Evolutionary conservation across 2,113 vertebrate genomes (phyloP).

Genomic region (Orcinus orca): DNA sequence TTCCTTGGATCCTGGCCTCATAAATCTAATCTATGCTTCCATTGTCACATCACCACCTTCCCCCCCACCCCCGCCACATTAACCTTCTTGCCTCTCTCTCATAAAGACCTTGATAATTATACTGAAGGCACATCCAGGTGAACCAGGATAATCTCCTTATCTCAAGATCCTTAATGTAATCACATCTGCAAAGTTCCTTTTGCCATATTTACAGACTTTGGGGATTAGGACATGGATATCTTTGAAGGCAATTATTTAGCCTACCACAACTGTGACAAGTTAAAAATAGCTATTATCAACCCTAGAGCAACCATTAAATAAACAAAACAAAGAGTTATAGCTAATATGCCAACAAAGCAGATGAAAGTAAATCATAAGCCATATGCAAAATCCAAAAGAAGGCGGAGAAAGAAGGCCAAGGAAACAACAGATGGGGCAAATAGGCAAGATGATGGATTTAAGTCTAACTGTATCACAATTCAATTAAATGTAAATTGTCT

Average conservation of each 20-base stretch:
- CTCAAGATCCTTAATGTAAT: background rate
- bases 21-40: background rate
- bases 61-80: background rate
- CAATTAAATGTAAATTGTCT: background rate
- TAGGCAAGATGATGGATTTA: background rate
- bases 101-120: background rate
- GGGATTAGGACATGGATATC: background rate
- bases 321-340: background rate
- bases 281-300: background rate
- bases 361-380: background rate
- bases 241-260: background rate
- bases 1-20: background rate
- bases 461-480: background rate
- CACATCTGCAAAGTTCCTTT: background rate
- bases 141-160: background rate
- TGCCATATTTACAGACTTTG: background rate
- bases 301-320: background rate
- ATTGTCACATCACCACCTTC: background rate
- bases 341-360: background rate
- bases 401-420: background rate
- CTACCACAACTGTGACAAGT: background rate
- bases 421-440: background rate
- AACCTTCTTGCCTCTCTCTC: background rate
- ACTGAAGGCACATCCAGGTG: background rate
- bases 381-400: background rate